These are phyloP conservation scores for Acleris sparsana DNA, from an alignment of 2,888 invertebrate species.

Conservation along the genomic window DNA sequence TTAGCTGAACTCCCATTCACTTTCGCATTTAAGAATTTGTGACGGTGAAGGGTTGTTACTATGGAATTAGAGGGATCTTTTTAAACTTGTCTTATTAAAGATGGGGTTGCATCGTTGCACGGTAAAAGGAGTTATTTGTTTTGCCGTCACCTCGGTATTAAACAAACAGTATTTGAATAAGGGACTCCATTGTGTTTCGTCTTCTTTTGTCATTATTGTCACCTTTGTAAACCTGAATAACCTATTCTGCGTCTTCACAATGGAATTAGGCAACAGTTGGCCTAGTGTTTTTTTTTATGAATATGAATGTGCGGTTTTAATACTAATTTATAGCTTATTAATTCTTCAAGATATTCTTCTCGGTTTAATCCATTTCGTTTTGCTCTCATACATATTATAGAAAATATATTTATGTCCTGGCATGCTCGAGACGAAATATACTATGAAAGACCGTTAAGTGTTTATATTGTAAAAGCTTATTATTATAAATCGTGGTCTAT, in stretches of 20 bases:
- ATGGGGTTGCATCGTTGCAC: constrained; percentile 61
- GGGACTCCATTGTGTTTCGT: constrained; percentile 71
- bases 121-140: constrained; percentile 74
- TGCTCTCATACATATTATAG: constrained; percentile 5
- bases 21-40: neutral
- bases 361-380: constrained; percentile 13
- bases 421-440: neutral
- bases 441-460: neutral
- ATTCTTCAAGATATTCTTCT: constrained; percentile 17
- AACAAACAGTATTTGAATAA: constrained; percentile 80
- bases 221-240: constrained; percentile 64
- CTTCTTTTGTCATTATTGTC: constrained; percentile 72
- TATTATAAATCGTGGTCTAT: no score
- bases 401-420: neutral
- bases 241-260: constrained; percentile 53
- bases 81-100: constrained; percentile 40
- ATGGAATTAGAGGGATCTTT: neutral
- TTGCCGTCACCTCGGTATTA: constrained; percentile 76
- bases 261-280: constrained; percentile 58
- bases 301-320: constrained; percentile 31
- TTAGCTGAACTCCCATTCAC: constrained; percentile 2
- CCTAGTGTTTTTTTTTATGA: constrained; percentile 51
- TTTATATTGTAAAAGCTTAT: no score
- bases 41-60: neutral
- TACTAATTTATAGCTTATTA: constrained; percentile 36